Percentiles rank a stretch among this genome's conserved stretches.
Evolutionary conservation across 2,113 vertebrate genomes (phyloP).

Genomic region (Sorex araneus): DNA sequence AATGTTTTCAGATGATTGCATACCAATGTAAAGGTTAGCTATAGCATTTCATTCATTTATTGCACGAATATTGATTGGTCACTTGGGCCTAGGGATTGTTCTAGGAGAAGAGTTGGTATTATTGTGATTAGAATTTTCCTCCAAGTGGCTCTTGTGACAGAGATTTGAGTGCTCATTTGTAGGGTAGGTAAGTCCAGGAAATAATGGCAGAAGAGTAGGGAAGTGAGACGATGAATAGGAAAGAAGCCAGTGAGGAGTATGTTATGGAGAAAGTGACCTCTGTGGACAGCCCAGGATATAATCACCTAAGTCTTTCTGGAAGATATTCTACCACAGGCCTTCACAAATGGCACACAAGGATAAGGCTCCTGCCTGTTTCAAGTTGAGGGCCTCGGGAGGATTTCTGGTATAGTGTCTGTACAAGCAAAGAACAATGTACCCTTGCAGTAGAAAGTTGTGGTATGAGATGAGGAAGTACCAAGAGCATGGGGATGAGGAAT

Average conservation of each 20-base stretch:
- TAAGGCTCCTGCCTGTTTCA: neutral
- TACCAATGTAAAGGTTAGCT: neutral
- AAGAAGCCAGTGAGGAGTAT: neutral
- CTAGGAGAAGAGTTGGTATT: neutral
- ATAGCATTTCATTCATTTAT: conserved; percentile 1
- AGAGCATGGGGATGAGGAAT: neutral
- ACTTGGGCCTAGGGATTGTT: neutral
- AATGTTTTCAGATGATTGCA: neutral
- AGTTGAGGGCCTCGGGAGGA: neutral
- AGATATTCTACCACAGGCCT: neutral
- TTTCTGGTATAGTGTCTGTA: neutral
- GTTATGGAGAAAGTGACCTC: neutral
- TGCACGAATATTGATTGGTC: neutral
- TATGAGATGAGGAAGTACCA: neutral
- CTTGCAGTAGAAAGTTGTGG: neutral
- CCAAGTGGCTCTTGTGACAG: neutral
- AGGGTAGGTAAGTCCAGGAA: neutral
- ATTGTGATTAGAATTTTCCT: neutral
- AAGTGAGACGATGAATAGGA: neutral
- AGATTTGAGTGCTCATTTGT: neutral
- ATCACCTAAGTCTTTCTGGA: neutral
- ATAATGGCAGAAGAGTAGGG: neutral
- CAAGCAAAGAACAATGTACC: neutral
- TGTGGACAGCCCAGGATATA: accelerated
- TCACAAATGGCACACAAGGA: neutral